Base-by-base conservation (phyloP, 2,797 vertebrate species). In the Alcedo atthis region DNA sequence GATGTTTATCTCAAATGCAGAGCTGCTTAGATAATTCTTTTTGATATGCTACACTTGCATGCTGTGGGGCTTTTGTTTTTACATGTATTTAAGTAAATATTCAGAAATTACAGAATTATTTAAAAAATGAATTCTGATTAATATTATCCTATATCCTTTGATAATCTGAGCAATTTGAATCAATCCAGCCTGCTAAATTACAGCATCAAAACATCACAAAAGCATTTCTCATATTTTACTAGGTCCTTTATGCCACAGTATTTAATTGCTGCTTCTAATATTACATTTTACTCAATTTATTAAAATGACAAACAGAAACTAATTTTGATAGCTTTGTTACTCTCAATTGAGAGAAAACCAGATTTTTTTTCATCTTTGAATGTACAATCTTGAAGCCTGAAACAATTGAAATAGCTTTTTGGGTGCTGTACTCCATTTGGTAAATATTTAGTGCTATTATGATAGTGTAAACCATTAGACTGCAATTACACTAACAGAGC, bases 381-480 rank as follows among this genome's bases (percentile, higher is more conserved):
- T 94, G 35, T 64, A 90, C 4, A 17, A 57, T 94, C 93, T 95
- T 78, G 86, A 95, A 95, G 83, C 73, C 78, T 94, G 74, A 58
- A 94, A 95, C 48, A 79, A 86, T 95, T 97, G 88, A 96, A 96
- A 97, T 96, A 26, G 71, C 93, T 93, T 97, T 97, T 97, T 95
- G 96, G 93, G 84, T 94, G 96, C 92, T 96, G 46, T 81, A 90
- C 86, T 95, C 80, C 0, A 7, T 96, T 97, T 97, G 95, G 96
- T 96, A 93, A 98, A 97, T 97, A 98, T 97, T 97, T 97, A 97
- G 95, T 93, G 83, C 90, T 95, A 81, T 96, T 95, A 93, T 95
- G 91, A 82, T 94, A 89, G 91, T 93, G 90, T 96, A 97, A 97
- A 96, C 93, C 93, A 96, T 97, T 95, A 95, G 91, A 55, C 74